These are phyloP conservation scores for Formica selysi DNA, from an alignment of 1,140 invertebrate species.

Conservation along the genomic window DNA sequence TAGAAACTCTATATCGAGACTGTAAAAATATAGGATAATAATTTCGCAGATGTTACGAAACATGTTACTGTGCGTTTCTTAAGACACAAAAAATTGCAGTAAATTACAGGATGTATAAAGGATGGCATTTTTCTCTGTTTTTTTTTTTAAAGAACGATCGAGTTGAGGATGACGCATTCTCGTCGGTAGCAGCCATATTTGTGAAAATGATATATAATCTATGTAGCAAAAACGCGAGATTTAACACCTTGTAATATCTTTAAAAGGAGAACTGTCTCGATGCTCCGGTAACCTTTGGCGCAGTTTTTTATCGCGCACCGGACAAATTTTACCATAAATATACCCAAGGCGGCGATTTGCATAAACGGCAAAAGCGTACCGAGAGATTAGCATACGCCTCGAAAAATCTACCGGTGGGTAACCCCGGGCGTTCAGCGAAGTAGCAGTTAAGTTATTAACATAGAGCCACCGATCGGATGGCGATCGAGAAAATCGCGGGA, in stretches of 20 bases:
- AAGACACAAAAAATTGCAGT: constrained; percentile 1
- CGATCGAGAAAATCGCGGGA: constrained; percentile 63
- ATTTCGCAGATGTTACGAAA: background rate
- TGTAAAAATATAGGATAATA: background rate
- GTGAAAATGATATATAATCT: background rate
- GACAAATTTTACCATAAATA: constrained; percentile 47
- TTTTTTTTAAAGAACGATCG: background rate
- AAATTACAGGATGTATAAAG: constrained; percentile 5
- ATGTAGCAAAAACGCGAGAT: background rate
- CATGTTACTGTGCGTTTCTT: background rate
- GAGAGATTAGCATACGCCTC: constrained; percentile 32
- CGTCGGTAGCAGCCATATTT: background rate
- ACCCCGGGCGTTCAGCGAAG: constrained; percentile 36
- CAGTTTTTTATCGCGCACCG: constrained; percentile 37
- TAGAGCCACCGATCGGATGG: constrained; percentile 45
- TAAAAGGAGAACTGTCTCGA: background rate
- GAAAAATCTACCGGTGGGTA: constrained; percentile 43
- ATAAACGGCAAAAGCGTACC: constrained; percentile 53
- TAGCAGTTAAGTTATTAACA: constrained; percentile 66
- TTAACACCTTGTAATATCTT: constrained; percentile 40
- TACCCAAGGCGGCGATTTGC: constrained; percentile 41
- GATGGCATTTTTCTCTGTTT: background rate
- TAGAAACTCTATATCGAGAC: background rate
- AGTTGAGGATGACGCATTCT: background rate
- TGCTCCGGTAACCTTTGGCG: constrained; percentile 13